Evolutionary conservation across 2,113 vertebrate species (phyloP).

Genomic region (Pantherophis guttatus): DNA sequence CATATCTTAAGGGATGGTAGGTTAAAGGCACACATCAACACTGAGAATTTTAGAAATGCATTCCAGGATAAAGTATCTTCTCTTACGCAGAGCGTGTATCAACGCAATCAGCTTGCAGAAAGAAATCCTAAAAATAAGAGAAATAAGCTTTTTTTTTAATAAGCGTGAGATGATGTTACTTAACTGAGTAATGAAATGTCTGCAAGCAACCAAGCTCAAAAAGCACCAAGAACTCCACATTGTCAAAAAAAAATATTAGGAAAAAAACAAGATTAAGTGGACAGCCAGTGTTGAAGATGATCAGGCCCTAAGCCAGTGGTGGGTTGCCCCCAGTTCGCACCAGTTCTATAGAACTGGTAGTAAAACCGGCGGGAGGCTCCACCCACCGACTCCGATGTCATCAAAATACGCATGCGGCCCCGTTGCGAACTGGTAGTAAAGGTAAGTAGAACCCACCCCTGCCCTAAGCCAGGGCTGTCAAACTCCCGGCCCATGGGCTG

Average conservation of each 20-base stretch:
- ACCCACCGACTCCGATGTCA: too few relatives aligned
- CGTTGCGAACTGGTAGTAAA: too few relatives aligned
- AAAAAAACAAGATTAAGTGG: background rate
- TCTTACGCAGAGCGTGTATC: background rate
- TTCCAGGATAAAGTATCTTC: background rate
- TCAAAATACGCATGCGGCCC: too few relatives aligned
- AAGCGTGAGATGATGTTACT: background rate
- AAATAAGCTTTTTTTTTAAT: background rate
- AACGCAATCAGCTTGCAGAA: background rate
- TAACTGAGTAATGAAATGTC: background rate
- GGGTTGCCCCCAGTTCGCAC: too few relatives aligned
- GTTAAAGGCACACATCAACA: background rate
- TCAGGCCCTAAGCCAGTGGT: background rate
- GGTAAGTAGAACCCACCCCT: too few relatives aligned
- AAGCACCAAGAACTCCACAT: background rate
- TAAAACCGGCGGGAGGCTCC: too few relatives aligned
- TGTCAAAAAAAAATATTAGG: background rate
- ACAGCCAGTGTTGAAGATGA: background rate
- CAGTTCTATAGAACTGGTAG: too few relatives aligned
- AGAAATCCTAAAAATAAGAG: background rate
- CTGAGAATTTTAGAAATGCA: background rate
- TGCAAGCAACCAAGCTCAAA: background rate
- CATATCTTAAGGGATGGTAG: background rate
- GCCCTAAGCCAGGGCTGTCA: background rate
- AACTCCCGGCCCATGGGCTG: too few relatives aligned